Base-by-base conservation (phyloP, 1,140 invertebrate genomes). In the Drosophila pseudoananassae region DNA sequence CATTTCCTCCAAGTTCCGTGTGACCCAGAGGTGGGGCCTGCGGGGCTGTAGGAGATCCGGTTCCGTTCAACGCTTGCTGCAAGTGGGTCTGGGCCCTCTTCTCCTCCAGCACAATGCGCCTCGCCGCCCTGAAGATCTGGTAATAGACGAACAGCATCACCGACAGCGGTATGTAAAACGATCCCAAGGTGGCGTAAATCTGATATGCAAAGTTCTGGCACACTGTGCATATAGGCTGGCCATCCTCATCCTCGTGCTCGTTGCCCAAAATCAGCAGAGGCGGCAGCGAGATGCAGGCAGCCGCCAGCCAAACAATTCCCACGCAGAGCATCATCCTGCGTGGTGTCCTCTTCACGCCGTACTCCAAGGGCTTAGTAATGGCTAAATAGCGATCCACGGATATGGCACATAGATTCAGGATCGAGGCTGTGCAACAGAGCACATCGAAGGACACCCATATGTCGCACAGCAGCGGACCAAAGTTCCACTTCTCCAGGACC, bases 111-210 rank as follows among this genome's bases (percentile, higher is more conserved):
- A 98, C 96, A 78, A 97, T 97, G 81, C 95, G 95, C 45, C 96
- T 94, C 4, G 96, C 96, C 0, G 96, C 96, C 46, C 95, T 93
- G 91, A 98, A 97, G 92, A 98, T 98, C 92, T 97, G 97, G 89
- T 97, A 96, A 90, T 98, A 98, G 1, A 98, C 96, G 63, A 97
- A 94, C 20, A 98, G 95, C 97, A 98, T 98, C 45, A 98, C 96
- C 54, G 95, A 94, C 23, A 98, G 92, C 0, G 97, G 97, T 75
- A 98, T 95, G 92, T 98, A 98, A 93, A 98, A 98, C 46, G 96
- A 97, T 38, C 96, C 96, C 60, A 97, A 93, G 0, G 97, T 98
- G 23, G 97, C 97, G 92, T 98, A 98, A 51, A 98, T 95, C 92
- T 97, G 97, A 92, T 96, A 98, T 71, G 94, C 96, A 91, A 96